Evolutionary conservation across 1,140 invertebrate genomes (phyloP).

Genomic region (Ips nitidus): DNA sequence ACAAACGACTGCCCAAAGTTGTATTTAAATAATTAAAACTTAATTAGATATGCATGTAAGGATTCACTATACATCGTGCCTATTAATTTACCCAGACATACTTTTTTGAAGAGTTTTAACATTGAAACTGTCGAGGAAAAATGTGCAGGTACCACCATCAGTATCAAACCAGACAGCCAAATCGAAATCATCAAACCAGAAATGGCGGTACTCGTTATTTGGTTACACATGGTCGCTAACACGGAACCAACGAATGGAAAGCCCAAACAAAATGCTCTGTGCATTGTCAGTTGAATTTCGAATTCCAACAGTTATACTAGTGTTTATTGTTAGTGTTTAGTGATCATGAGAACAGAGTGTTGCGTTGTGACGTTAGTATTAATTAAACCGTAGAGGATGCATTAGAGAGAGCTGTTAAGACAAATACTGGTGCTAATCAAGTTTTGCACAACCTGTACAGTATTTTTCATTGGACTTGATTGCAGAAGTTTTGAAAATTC

Average conservation of each 20-base stretch:
- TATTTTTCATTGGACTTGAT: no score
- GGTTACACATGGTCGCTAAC: constrained; percentile 47
- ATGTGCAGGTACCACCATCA: no score
- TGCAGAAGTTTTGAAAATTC: no score
- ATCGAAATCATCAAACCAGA: constrained; percentile 1
- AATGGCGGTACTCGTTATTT: constrained; percentile 32
- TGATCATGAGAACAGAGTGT: constrained; percentile 6
- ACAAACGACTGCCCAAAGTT: constrained; percentile 5
- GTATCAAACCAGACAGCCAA: neutral
- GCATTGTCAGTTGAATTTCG: constrained; percentile 20
- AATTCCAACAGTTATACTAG: constrained; percentile 9
- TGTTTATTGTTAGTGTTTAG: constrained; percentile 5
- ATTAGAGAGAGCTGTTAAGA: no score
- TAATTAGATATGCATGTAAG: no score
- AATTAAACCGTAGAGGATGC: neutral
- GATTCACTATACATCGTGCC: no score
- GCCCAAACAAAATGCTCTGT: constrained; percentile 38
- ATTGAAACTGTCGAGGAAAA: no score
- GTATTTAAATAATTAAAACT: no score
- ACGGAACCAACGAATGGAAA: constrained; percentile 48
- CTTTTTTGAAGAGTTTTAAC: no score
- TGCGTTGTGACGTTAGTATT: constrained; percentile 13
- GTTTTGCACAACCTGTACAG: no score
- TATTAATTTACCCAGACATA: no score
- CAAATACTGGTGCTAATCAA: no score